A percentile compares a stretch with the other conserved stretches of the same genome.
Evolutionary conservation across 2,797 vertebrate genomes (phyloP).

Genomic region (Carcharodon carcharias): DNA sequence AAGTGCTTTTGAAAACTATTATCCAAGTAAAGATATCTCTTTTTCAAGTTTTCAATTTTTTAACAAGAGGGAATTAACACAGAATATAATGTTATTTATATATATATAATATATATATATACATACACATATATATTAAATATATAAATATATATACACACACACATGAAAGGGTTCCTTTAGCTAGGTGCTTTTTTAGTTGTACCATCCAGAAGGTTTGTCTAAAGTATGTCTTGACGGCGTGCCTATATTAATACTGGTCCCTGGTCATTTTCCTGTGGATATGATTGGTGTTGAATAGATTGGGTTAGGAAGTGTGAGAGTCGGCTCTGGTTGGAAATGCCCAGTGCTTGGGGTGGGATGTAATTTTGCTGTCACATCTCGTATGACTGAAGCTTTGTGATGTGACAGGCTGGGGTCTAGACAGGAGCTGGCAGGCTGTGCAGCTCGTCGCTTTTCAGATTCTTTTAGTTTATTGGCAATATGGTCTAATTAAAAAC

Average conservation of each 20-base stretch:
- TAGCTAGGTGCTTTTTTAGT: not conserved
- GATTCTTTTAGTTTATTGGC: conserved; percentile 28
- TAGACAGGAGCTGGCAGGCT: conserved; percentile 39
- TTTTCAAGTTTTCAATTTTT: not conserved
- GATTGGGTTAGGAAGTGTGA: conserved; percentile 32
- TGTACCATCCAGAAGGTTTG: not conserved
- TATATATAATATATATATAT: not conserved
- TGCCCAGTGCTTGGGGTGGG: conserved; percentile 38
- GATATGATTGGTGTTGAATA: conserved; percentile 34
- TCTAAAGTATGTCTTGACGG: conserved; percentile 1
- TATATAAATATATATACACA: not conserved
- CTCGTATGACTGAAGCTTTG: conserved; percentile 39
- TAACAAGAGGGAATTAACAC: not conserved
- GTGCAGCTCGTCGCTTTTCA: conserved; percentile 42
- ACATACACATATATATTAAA: not conserved
- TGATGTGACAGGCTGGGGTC: conserved; percentile 46
- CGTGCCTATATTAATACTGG: conserved; percentile 27
- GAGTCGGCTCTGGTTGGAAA: conserved; percentile 40
- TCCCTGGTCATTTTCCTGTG: conserved; percentile 23
- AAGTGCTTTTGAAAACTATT: not conserved
- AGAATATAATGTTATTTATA: not conserved
- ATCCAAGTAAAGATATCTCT: not conserved
- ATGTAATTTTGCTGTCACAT: conserved; percentile 44
- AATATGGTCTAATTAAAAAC: conserved; percentile 35
- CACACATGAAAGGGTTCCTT: not conserved